Base-by-base conservation (phyloP, 2,113 vertebrate genomes). In the Lagopus leucura region DNA sequence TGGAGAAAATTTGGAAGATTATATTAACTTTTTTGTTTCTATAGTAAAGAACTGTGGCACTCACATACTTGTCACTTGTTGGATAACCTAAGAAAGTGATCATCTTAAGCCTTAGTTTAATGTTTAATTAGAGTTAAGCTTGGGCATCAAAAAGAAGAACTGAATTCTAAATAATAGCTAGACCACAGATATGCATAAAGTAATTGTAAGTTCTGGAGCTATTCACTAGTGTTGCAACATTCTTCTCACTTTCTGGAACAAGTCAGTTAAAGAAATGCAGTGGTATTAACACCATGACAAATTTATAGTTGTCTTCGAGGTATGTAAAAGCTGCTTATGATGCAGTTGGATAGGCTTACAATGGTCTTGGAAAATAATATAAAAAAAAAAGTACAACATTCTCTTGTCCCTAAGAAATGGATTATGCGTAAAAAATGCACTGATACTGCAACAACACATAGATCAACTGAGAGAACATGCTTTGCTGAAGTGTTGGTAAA, bases 401-500 rank as follows among this genome's bases (percentile, higher is more conserved):
- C n/a, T 73, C 57, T 91, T 91, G 57, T 20, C 38, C 42, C n/a
- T 45, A 82, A 92, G 55, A 86, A 72, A 92, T 85, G 82, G 52
- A 89, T 94, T 96, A 81, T 87, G 36, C 70, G 86, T 63, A 66
- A 89, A 79, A 95, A 94, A 90, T 43, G 13, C 83, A 82, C 74
- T 67, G 80, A 27, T 86, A 27, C 64, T 90, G 52, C 78, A 91
- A 85, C 57, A 91, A 73, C 20, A 89, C 91, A 92, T 79, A 90
- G 93, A 87, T 94, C 61, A 91, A 81, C 71, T 57, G 82, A 90
- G 55, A 94, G 89, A 89, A 84, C 60, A 76, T 8, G 27, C 61
- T 95, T 95, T 90, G 71, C 92, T 95, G 84, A 93, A 88, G 85
- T 92, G 34, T 89, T 61, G 92, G 66, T 78, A 86, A 93, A 81